Conservation (phyloP, 2,113 vertebrate genomes). For the Clinocottus analis region DNA sequence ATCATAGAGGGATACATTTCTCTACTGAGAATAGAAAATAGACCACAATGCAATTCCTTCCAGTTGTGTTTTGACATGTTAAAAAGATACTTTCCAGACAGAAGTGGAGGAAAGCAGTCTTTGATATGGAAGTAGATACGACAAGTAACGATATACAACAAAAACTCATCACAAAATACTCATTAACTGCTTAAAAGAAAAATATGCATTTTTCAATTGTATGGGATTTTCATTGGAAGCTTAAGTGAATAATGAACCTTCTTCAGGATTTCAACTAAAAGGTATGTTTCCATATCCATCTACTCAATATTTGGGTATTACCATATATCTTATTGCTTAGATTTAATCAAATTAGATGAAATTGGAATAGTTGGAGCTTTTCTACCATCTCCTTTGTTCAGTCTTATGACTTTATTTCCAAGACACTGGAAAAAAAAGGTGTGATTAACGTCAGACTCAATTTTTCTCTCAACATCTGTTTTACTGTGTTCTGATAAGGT, state of each 20-base stretch:
- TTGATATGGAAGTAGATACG: neutral
- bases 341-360: slow-evolving; percentile 64
- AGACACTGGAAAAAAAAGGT: slow-evolving; percentile 35
- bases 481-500: slow-evolving; percentile 75
- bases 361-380: slow-evolving; percentile 35
- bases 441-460: slow-evolving; percentile 64
- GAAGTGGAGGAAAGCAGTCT: neutral
- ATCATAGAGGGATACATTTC: neutral
- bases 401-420: slow-evolving; percentile 56
- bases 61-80: neutral
- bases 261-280: slow-evolving; percentile 14
- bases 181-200: neutral
- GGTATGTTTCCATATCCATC: slow-evolving; percentile 40
- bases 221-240: neutral
- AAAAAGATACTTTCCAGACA: neutral
- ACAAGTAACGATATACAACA: too few species aligned
- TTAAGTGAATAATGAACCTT: slow-evolving; percentile 10
- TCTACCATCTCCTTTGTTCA: slow-evolving; percentile 61
- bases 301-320: slow-evolving; percentile 46
- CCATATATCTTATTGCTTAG: slow-evolving; percentile 59
- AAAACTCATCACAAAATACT: slow-evolving; percentile 1
- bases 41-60: neutral
- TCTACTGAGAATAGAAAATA: neutral
- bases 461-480: slow-evolving; percentile 59
- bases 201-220: neutral